Percentiles rank a stretch among this genome's conserved stretches.
Conservation (phyloP, 2,797 vertebrate genomes). For the Periophthalmus magnuspinnatus region DNA sequence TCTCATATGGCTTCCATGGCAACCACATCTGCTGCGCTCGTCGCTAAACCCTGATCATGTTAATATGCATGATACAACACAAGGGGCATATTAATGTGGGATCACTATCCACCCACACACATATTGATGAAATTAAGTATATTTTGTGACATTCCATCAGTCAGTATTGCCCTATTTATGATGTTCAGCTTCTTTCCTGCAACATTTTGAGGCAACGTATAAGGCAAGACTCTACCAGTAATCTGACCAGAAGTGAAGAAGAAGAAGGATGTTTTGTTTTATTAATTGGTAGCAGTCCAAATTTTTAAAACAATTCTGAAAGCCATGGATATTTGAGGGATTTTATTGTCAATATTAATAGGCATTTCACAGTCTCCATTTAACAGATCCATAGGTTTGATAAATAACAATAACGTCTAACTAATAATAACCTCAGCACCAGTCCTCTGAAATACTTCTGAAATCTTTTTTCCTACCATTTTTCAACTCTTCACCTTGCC, state of each 20-base stretch:
- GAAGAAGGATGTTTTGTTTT: too few species aligned
- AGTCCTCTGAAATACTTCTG: neutral
- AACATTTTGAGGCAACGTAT: too few species aligned
- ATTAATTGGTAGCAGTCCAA: too few species aligned
- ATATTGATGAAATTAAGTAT: neutral
- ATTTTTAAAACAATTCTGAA: too few species aligned
- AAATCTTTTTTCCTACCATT: neutral
- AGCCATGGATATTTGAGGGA: too few species aligned
- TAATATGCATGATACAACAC: slow-evolving; percentile 1
- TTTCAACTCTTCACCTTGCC: neutral
- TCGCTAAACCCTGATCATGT: neutral
- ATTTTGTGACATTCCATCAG: neutral
- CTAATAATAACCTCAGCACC: neutral
- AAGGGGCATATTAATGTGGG: slow-evolving; percentile 3
- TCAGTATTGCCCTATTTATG: neutral
- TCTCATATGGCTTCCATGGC: neutral
- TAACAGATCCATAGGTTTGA: neutral
- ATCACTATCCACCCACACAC: slow-evolving; percentile 20
- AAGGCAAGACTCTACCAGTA: too few species aligned
- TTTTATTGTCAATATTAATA: neutral
- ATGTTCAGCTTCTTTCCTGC: too few species aligned
- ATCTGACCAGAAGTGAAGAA: too few species aligned
- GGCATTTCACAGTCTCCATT: neutral
- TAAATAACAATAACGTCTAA: neutral
- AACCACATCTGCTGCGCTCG: neutral